Conservation (phyloP, 2,888 invertebrate genomes). For the Drosophila merina region DNA sequence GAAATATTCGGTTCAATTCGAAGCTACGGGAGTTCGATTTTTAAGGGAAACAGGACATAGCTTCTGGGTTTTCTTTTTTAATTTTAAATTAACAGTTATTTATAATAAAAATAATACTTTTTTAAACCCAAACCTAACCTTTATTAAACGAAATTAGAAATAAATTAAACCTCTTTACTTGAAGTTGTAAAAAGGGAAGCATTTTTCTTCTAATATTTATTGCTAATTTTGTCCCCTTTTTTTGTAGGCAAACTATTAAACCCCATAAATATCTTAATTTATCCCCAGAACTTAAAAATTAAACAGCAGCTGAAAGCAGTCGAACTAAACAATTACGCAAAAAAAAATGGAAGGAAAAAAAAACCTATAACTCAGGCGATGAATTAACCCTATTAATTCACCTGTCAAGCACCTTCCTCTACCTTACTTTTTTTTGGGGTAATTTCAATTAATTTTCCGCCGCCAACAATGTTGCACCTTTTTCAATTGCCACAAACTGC, state of each 20-base stretch:
- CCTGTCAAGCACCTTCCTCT: neutral
- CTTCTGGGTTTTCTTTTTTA: too few relatives aligned
- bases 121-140: too few relatives aligned
- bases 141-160: too few relatives aligned
- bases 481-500: conserved; percentile 38
- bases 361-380: neutral
- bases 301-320: conserved; percentile 1
- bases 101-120: too few relatives aligned
- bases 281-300: neutral
- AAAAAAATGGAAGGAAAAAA: neutral
- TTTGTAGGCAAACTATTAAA: neutral
- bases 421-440: neutral
- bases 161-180: too few relatives aligned
- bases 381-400: conserved; percentile 1
- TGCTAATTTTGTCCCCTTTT: neutral
- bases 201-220: too few relatives aligned
- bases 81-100: too few relatives aligned
- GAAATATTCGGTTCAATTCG: neutral
- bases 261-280: neutral
- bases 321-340: neutral
- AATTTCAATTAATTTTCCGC: conserved; percentile 6
- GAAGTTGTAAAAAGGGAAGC: too few relatives aligned
- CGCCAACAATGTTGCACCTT: conserved; percentile 53
- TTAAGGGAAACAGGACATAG: too few relatives aligned
- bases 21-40: neutral